Evolutionary conservation across 2,113 vertebrate genomes (phyloP), one percentile per base, ranked within the genome.

Genomic region (Seriola aureovittata): DNA sequence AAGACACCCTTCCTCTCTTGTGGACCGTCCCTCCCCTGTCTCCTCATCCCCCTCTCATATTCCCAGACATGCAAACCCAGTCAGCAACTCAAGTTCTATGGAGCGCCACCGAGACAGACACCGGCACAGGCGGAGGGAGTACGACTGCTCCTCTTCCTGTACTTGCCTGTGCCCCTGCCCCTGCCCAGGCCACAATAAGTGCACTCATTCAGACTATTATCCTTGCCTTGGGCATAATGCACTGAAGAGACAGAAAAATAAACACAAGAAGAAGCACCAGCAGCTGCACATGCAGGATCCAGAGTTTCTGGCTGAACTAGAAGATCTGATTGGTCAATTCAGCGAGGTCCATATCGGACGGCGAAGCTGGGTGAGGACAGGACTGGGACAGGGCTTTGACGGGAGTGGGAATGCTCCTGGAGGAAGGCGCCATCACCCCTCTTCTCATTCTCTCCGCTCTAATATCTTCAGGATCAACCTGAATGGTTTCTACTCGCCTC

Each of bases 211-310:
- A 0, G 91, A 91, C 32, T 93, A 75, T 87, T 93, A 86, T 46
- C 93, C 97, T 82, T 97, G 97, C 91, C 94, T 97, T n/a, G 96
- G 95, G 67, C 97, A 96, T 0, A 96, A 96, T 87, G 96, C 97
- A 78, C 93, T 97, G 85, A 99, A 98, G 92, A 95, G 97, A 65
- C 98, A 97, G 91, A 99, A 98, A 90, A 93, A 96, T 63, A 99
- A 98, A 94, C 96, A 98, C 65, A 99, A 99, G 94, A 99, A 97
- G 95, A 99, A 99, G 88, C 97, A 98, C 76, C 96, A 97, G 52
- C 97, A 96, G 80, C 95, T 99, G 14, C 96, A 95, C 23, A 93
- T 95, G 63, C 97, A 98, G 87, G 97, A 99, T 90, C 97, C 98
- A 0, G 97, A 97, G 48, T 99, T 99, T 81, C 93, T 99, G 1